These are phyloP conservation scores for Perizoma flavofasciatum DNA, from an alignment of 2,888 invertebrate species.

Conservation along the genomic window DNA sequence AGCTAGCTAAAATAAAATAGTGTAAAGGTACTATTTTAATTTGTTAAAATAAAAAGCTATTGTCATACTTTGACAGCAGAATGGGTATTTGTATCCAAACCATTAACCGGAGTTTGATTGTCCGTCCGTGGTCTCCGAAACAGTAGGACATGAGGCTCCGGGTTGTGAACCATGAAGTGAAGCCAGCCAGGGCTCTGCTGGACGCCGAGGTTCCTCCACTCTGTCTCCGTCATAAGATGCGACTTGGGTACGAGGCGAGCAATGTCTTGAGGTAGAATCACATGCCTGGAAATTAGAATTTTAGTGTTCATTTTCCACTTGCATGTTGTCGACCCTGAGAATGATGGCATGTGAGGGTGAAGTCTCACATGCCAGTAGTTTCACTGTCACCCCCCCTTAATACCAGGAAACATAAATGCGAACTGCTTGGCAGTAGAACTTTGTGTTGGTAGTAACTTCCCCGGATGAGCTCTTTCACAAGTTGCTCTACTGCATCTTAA, in stretches of 20 bases:
- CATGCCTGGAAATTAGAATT: conserved; percentile 87
- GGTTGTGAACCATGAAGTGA: conserved; percentile 95
- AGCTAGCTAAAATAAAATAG: too few species aligned
- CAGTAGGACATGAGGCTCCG: conserved; percentile 94
- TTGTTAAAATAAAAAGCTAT: background rate
- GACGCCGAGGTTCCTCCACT: conserved; percentile 97
- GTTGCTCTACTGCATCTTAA: too few species aligned
- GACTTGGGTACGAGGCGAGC: conserved; percentile 93
- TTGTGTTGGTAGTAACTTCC: too few species aligned
- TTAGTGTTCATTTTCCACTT: background rate
- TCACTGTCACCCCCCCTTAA: too few species aligned
- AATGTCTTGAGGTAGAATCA: conserved; percentile 93
- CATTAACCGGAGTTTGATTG: conserved; percentile 57
- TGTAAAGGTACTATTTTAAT: too few species aligned
- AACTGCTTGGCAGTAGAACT: background rate
- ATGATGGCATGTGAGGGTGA: too few species aligned
- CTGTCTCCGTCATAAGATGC: conserved; percentile 96
- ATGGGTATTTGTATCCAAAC: conserved; percentile 60
- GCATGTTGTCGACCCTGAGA: too few species aligned
- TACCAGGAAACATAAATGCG: background rate
- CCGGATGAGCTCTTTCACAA: too few species aligned
- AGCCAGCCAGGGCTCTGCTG: conserved; percentile 95
- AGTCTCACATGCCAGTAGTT: too few species aligned
- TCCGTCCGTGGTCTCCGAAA: conserved; percentile 86
- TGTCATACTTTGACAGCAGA: conserved; percentile 63